Conservation (phyloP, 2,888 invertebrate species). For the Ariolimax columbianus region DNA sequence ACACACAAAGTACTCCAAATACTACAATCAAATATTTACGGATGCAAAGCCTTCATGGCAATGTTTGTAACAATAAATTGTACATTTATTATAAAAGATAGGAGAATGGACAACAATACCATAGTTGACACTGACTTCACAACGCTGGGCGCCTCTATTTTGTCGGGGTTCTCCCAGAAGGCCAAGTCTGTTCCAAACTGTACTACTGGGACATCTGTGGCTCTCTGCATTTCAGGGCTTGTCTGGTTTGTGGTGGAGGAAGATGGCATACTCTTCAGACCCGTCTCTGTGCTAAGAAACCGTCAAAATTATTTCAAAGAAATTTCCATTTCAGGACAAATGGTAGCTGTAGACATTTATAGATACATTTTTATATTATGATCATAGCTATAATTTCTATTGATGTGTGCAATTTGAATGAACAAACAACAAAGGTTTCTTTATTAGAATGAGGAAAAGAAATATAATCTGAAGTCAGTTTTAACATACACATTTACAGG, state of each 20-base stretch:
- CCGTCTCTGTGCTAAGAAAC: not conserved
- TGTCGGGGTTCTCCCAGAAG: constrained; percentile 80
- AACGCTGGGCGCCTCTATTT: constrained; percentile 77
- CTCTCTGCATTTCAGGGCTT: not conserved
- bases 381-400: too few species aligned
- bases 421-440: too few species aligned
- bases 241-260: not conserved
- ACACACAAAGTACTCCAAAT: too few species aligned
- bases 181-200: constrained; percentile 81
- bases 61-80: too few species aligned
- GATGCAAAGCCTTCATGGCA: too few species aligned
- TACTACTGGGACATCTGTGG: constrained; percentile 78
- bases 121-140: constrained; percentile 51
- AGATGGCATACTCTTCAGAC: not conserved
- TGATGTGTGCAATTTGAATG: too few species aligned
- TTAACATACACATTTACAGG: too few species aligned
- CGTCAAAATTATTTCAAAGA: not conserved
- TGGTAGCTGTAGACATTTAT: not conserved
- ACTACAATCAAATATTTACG: too few species aligned
- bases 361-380: too few species aligned
- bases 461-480: too few species aligned
- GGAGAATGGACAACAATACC: not conserved
- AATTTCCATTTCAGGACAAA: not conserved
- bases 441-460: too few species aligned
- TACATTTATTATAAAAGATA: constrained; percentile 55